Conservation (phyloP, 2,888 invertebrate genomes). For the Geophilus truncorum region DNA sequence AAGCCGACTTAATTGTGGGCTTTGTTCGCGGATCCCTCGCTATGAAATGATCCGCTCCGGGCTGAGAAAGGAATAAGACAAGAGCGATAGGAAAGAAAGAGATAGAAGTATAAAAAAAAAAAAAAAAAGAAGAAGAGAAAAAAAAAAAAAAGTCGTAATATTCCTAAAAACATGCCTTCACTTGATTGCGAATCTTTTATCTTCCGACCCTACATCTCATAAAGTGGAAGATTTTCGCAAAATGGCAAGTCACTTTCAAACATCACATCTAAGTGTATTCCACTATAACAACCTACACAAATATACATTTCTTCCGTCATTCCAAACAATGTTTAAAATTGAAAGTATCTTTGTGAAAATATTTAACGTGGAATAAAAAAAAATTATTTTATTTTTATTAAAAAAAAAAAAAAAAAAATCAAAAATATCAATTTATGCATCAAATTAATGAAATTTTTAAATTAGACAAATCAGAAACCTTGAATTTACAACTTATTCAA, state of each 20-base stretch:
- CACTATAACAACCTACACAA: background rate
- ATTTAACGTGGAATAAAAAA: background rate
- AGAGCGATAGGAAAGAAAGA: background rate
- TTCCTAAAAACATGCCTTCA: conserved; percentile 7
- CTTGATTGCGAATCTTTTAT: conserved; percentile 10
- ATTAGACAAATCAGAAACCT: background rate
- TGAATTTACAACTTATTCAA: background rate
- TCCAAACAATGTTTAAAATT: background rate
- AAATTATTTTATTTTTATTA: background rate
- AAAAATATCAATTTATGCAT: background rate
- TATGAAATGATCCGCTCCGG: background rate
- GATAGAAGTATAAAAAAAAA: background rate
- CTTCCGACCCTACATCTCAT: conserved; percentile 12
- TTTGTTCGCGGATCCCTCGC: background rate
- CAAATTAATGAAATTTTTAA: background rate
- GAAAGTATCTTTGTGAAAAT: background rate
- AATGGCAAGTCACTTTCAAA: conserved; percentile 20
- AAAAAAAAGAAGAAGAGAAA: background rate
- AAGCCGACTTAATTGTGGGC: conserved; percentile 6
- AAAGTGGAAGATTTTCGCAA: conserved; percentile 12
- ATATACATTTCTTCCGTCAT: background rate
- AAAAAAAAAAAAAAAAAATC: background rate
- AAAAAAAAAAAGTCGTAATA: conserved; percentile 8
- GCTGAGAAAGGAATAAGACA: background rate
- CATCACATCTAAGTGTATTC: background rate